These are phyloP conservation scores for Tympanoctomys barrerae DNA, from an alignment of 2,797 vertebrate species.

Conservation along the genomic window DNA sequence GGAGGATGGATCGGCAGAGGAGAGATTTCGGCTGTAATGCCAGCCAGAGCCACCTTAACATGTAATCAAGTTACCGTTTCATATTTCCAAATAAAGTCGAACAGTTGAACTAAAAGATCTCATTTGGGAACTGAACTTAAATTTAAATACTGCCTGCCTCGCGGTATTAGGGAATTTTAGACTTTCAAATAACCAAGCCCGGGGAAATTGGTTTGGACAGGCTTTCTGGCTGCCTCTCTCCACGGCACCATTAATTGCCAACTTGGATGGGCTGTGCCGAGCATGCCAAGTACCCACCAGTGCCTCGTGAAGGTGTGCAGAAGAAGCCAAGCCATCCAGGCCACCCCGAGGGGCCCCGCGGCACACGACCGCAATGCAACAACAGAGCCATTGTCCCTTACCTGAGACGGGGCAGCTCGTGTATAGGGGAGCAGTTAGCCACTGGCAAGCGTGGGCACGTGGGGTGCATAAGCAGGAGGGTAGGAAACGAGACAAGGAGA, in stretches of 20 bases:
- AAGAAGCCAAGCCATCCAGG: constrained; percentile 12
- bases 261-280: rapidly evolving
- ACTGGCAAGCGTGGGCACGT: background rate
- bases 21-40: background rate
- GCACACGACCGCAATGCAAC: background rate
- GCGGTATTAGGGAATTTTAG: constrained; percentile 30
- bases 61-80: background rate
- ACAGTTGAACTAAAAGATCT: constrained; percentile 61
- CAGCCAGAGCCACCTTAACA: background rate
- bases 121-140: constrained; percentile 69
- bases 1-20: background rate
- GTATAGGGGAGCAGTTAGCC: constrained; percentile 50
- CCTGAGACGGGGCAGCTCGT: constrained; percentile 63
- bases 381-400: constrained; percentile 27
- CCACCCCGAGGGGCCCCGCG: background rate
- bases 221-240: background rate
- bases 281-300: rapidly evolving
- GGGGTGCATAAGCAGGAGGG: too few relatives aligned
- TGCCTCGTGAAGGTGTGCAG: constrained; percentile 35
- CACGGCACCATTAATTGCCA: background rate
- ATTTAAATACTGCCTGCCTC: background rate
- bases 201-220: constrained; percentile 48
- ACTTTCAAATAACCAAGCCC: constrained; percentile 74
- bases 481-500: too few relatives aligned
- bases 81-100: constrained; percentile 58